Evolutionary conservation across 2,113 vertebrate genomes (phyloP), one percentile per base, ranked within the genome.

Genomic region (Periophthalmus modestus): DNA sequence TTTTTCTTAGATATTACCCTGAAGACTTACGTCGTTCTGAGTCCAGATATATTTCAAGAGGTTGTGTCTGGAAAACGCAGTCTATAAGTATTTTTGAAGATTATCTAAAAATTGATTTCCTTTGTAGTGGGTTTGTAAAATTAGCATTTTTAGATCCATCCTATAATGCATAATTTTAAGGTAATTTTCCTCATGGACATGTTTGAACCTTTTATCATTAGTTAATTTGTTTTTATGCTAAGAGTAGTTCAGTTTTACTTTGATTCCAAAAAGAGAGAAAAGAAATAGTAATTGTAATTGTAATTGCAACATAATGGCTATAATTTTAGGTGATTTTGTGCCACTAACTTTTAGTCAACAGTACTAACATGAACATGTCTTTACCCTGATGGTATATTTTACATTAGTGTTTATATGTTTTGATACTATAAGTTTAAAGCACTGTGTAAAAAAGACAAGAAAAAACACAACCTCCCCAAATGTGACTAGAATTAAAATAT

Each of bases 1-100:
- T 96, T 92, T 52, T 68, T 95, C n/a, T 82, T 95, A 78, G 93
- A 95, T 33, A 75, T 80, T 7, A 76, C 76, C 0, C 80, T 81
- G 21, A 91, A 87, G 47, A 80, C 91, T 63, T 96, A 94, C 61
- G 2, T 90, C 28, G 89, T 85, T 7, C 87, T 97, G 39, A 94
- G 88, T 0, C 68, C 47, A 0, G 58, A 74, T 19, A 63, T 91
- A 1, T 91, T 95, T 71, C 13, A 85, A 0, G 86, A 91, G 52
- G 91, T 97, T 18, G 46, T 94, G n/a, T 82, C 84, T 1, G 95
- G 94, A 14, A 82, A 93, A 71, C 86, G 94, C 12, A 84, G 85
- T 28, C 84, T 96, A 66, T 96, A 87, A 75, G 58, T 33, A 0
- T 54, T 3, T 21, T 9, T 6, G n/a, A 50, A 18, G 13, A 66